A percentile compares a stretch with the other conserved stretches of the same genome.
These are phyloP conservation scores for Ligdia adustata DNA, from an alignment of 2,888 invertebrate species.

Conservation along the genomic window DNA sequence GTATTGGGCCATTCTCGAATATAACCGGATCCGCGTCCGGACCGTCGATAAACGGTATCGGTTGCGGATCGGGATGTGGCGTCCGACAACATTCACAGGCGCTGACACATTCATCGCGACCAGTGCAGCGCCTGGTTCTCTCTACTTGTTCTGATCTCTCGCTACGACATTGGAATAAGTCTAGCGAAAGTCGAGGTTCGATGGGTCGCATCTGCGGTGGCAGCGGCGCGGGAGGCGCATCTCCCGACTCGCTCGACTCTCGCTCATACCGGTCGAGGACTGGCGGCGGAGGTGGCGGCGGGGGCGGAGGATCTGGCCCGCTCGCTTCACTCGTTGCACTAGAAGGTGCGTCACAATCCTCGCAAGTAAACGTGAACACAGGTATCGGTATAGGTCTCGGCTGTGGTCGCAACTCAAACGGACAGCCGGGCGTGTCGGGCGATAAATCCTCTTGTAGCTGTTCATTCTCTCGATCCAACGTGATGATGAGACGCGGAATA, in stretches of 20 bases:
- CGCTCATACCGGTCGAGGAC: constrained; percentile 57
- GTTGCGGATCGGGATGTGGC: constrained; percentile 70
- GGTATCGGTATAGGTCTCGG: constrained; percentile 69
- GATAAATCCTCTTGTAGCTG: constrained; percentile 68
- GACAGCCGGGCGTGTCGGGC: constrained; percentile 70
- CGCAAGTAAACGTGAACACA: constrained; percentile 75
- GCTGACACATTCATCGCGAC: constrained; percentile 69
- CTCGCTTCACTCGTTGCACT: constrained; percentile 24
- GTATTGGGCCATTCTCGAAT: constrained; percentile 66
- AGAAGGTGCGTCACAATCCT: constrained; percentile 62
- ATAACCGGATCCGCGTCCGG: constrained; percentile 74
- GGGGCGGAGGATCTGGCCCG: constrained; percentile 43
- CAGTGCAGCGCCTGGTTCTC: constrained; percentile 65
- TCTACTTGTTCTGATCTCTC: constrained; percentile 33
- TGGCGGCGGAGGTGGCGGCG: constrained; percentile 56
- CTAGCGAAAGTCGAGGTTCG: constrained; percentile 67
- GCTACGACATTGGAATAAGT: constrained; percentile 54
- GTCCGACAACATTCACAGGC: constrained; percentile 77
- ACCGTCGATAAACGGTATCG: constrained; percentile 77
- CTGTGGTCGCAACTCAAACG: constrained; percentile 54
- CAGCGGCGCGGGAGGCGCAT: constrained; percentile 53
- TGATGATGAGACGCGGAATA: constrained; percentile 73
- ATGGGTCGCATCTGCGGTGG: constrained; percentile 75
- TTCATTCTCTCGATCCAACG: constrained; percentile 69
- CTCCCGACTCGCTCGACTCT: constrained; percentile 57